Evolutionary conservation across 2,888 invertebrate genomes (phyloP), one percentile per base, ranked within the genome.

Genomic region (Phyllotreta striolata): DNA sequence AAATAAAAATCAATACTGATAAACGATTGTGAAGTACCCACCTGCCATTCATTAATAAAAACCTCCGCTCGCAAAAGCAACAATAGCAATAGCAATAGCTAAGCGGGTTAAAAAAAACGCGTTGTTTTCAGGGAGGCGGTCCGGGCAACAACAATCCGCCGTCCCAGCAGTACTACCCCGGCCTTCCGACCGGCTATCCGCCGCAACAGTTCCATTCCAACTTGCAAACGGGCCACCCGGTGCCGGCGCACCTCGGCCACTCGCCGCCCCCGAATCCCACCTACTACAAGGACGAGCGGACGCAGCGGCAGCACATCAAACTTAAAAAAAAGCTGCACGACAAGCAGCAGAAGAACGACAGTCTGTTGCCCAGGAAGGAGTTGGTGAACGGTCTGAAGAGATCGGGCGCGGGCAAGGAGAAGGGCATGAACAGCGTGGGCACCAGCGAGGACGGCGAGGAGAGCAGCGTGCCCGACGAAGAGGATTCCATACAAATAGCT

Each of bases 391-490:
- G 85, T 79, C 83, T 81, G 80, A 78, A 79, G 64, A 74, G 80
- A 66, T 74, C 77, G 13, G 52, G 52, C 4, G 73, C 74, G 9
- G 44, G 65, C n/a, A 81, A 81, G 68, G 80, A 82, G 78, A 78
- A 85, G 81, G 77, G 86, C 78, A 74, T 87, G 86, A 71, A 84
- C 77, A 81, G 85, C 55, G 86, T 85, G 58, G 90, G 89, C n/a
- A 90, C 90, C n/a, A 90, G 90, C 43, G 91, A 91, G 65, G 91
- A 91, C 81, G 91, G 91, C 63, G 91, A 91, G 74, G 91, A 91
- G 74, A 89, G 89, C 49, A 88, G 90, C 74, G 86, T 89, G 67
- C 88, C 88, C 67, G 89, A 89, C 75, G 91, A 92, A 66, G 91
- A 91, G 70, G 87, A 88, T 73, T 90, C 90, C 72, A 86, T 87